Conservation (phyloP, 2,888 invertebrate genomes). For the Arctia plantaginis region DNA sequence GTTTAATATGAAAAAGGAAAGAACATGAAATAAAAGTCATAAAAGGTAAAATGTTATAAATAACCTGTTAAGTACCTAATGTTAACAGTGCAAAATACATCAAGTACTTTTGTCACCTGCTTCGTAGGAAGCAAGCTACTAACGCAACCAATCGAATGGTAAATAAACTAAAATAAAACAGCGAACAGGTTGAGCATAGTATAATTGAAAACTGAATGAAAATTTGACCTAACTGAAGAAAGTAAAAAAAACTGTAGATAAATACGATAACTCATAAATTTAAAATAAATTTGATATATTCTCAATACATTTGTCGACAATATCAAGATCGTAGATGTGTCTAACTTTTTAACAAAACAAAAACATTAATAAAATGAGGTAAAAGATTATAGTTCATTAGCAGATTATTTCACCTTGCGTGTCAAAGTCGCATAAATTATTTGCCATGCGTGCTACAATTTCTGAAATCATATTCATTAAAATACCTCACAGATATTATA, state of each 20-base stretch:
- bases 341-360: slow-evolving; percentile 23
- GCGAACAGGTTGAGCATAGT: not conserved
- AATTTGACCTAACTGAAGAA: too few species aligned
- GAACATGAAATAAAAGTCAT: not conserved
- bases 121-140: not conserved
- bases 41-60: not conserved
- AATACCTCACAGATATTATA: slow-evolving; percentile 61
- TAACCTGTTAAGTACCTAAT: not conserved
- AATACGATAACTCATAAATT: too few species aligned
- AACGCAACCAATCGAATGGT: not conserved
- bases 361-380: slow-evolving; percentile 58
- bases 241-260: too few species aligned
- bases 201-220: not conserved
- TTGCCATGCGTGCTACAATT: slow-evolving; percentile 63
- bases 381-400: slow-evolving; percentile 71
- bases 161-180: not conserved
- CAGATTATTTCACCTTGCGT: slow-evolving; percentile 70
- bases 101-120: not conserved
- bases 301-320: not conserved
- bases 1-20: not conserved
- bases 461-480: slow-evolving; percentile 66
- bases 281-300: not conserved
- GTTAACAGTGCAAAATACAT: not conserved
- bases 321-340: slow-evolving; percentile 20
- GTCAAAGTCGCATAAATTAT: slow-evolving; percentile 61